These are phyloP conservation scores for Gonatopus flavifemur DNA, from an alignment of 1,140 invertebrate genomes.

Conservation along the genomic window DNA sequence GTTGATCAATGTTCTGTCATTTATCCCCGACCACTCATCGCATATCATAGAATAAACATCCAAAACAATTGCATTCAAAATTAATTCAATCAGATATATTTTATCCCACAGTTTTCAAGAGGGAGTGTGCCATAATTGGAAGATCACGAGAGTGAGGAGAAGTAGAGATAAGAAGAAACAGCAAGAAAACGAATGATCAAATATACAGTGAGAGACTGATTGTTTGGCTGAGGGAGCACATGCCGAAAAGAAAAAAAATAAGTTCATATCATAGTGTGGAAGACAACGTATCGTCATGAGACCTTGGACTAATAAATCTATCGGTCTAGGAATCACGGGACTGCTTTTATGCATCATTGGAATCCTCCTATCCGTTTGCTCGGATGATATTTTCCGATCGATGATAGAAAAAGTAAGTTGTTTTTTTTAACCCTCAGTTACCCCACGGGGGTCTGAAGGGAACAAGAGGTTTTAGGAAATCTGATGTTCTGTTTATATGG, in stretches of 20 bases:
- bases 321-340: constrained; percentile 40
- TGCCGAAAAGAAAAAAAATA: constrained; percentile 23
- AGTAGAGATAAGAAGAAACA: constrained; percentile 1
- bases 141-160: background rate
- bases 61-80: too few species aligned
- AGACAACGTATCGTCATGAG: constrained; percentile 37
- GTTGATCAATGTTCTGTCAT: too few species aligned
- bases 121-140: background rate
- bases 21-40: too few species aligned
- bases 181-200: background rate
- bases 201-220: constrained; percentile 11
- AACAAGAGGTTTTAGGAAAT: too few species aligned
- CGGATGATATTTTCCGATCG: constrained; percentile 32
- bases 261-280: constrained; percentile 4
- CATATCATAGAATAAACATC: too few species aligned
- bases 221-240: constrained; percentile 22
- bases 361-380: constrained; percentile 31
- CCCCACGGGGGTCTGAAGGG: too few species aligned
- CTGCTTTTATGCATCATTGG: constrained; percentile 51
- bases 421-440: too few species aligned
- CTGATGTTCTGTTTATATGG: too few species aligned
- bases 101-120: constrained; percentile 29
- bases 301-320: constrained; percentile 44
- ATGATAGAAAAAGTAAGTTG: constrained; percentile 41
- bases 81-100: constrained; percentile 38